Evolutionary conservation across 1,140 invertebrate species (phyloP).

Genomic region (Cherax destructor): DNA sequence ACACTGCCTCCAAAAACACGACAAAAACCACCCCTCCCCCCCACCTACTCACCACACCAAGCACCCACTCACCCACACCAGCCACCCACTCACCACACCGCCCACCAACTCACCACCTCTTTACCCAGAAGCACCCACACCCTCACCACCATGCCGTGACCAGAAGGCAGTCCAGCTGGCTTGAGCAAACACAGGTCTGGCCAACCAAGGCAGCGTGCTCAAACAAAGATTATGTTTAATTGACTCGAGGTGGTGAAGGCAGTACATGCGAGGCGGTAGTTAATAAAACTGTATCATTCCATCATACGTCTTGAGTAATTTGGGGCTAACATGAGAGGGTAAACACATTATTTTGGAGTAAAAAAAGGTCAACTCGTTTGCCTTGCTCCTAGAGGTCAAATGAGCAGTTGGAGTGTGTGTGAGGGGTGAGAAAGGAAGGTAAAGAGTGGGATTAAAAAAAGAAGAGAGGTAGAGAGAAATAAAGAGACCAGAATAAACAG

Average conservation of each 20-base stretch:
- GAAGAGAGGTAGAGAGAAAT: background rate
- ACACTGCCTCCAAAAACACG: too few relatives aligned
- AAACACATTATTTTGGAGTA: background rate
- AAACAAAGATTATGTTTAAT: slow-evolving; percentile 52
- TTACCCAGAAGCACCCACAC: background rate
- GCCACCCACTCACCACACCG: too few relatives aligned
- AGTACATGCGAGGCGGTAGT: slow-evolving; percentile 28
- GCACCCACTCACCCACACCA: too few relatives aligned
- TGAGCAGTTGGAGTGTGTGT: slow-evolving; percentile 6
- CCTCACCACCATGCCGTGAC: background rate
- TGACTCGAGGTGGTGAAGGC: slow-evolving; percentile 23
- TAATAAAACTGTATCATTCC: slow-evolving; percentile 45
- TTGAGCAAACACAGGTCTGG: slow-evolving; percentile 2
- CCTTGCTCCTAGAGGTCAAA: background rate
- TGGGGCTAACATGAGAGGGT: slow-evolving; percentile 4
- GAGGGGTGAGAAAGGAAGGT: background rate
- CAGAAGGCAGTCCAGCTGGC: background rate
- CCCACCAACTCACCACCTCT: background rate
- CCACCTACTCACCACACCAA: too few relatives aligned
- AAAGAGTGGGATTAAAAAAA: background rate
- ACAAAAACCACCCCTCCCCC: too few relatives aligned
- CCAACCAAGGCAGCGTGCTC: slow-evolving; percentile 22
- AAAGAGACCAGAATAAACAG: background rate
- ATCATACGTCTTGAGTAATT: slow-evolving; percentile 34
- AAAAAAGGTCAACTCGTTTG: background rate